Conservation (phyloP, 2,797 vertebrate species). For the Sternarchorhynchus goeldii region DNA sequence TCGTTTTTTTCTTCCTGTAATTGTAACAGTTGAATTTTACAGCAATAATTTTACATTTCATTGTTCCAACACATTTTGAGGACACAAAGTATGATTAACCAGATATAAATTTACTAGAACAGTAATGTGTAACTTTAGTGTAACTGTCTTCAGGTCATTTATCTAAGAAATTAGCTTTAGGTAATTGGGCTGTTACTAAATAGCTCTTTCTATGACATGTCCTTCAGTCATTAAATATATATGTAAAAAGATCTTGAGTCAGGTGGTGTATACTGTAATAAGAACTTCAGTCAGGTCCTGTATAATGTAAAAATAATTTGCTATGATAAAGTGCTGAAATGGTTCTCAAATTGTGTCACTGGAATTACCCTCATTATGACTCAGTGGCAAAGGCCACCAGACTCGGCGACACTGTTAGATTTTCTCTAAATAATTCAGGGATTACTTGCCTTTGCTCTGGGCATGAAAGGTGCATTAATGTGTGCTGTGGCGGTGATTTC, state of each 20-base stretch:
- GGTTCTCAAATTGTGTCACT: slow-evolving; percentile 6
- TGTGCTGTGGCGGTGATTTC: not conserved
- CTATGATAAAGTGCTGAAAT: not conserved
- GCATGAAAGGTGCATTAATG: not conserved
- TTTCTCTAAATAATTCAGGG: not conserved
- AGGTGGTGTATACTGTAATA: not conserved
- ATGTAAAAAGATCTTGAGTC: not conserved
- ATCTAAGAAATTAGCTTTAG: not conserved
- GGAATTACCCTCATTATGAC: slow-evolving; percentile 24
- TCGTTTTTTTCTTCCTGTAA: not conserved
- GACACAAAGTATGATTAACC: not conserved
- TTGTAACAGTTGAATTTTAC: not conserved
- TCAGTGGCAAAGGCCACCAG: not conserved
- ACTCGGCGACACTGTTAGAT: not conserved
- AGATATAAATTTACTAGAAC: not conserved
- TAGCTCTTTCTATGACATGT: not conserved
- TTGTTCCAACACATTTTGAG: not conserved
- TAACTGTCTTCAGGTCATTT: slow-evolving; percentile 9
- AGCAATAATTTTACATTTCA: too few relatives aligned
- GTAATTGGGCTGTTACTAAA: not conserved
- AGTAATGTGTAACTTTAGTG: not conserved
- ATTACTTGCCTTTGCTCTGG: not conserved
- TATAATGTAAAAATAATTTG: slow-evolving; percentile 6
- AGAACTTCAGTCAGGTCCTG: not conserved
- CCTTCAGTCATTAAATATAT: not conserved